Conservation (phyloP, 2,797 vertebrate species). For the Ptychobarbus kaznakovi region DNA sequence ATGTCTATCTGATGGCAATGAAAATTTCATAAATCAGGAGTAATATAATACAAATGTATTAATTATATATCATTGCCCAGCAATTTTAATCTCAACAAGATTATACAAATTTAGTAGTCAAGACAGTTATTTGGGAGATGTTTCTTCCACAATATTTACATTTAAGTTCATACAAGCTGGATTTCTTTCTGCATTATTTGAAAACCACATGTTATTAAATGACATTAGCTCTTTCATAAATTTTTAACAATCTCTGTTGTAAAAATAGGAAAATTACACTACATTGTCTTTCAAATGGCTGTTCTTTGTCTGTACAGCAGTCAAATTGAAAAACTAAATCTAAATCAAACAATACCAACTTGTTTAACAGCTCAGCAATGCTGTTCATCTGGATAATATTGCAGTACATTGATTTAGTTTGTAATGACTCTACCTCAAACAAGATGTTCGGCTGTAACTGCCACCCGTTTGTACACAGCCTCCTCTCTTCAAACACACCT, state of each 20-base stretch:
- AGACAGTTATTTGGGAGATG: not conserved
- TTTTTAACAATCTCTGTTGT: not conserved
- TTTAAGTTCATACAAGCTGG: not conserved
- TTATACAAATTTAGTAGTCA: not conserved
- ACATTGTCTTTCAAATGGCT: not conserved
- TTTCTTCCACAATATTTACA: not conserved
- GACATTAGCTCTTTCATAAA: not conserved
- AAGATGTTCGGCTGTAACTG: slow-evolving; percentile 18
- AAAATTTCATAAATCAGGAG: slow-evolving; percentile 16
- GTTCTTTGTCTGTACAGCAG: not conserved
- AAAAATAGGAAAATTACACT: not conserved
- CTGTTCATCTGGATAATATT: not conserved
- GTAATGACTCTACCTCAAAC: slow-evolving; percentile 47
- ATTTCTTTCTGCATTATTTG: slow-evolving; percentile 6
- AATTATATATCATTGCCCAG: not conserved
- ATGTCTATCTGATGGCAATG: not conserved
- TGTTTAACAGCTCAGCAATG: not conserved
- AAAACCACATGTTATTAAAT: not conserved
- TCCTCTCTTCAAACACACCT: slow-evolving; percentile 17
- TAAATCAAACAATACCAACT: not conserved
- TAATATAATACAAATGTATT: not conserved
- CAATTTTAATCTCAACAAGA: too few species aligned
- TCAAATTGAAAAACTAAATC: not conserved
- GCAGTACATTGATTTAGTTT: slow-evolving; percentile 21
- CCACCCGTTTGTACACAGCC: slow-evolving; percentile 18